Base-by-base conservation (phyloP, 1,140 invertebrate genomes). In the Aphis craccivora region DNA sequence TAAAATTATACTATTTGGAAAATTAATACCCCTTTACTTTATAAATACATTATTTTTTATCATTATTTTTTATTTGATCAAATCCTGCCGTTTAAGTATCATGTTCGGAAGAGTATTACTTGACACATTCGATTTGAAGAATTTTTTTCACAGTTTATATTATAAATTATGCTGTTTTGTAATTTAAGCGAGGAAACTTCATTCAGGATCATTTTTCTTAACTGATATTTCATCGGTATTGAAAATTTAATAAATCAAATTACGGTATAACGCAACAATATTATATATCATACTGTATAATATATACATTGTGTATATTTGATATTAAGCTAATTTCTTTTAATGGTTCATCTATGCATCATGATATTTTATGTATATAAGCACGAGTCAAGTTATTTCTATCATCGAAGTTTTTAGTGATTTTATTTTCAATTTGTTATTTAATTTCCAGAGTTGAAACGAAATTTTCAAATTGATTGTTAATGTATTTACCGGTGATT, bases 351-450 rank as follows among this genome's bases (percentile, higher is more conserved):
- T 23, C 0, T 30, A 30, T 67, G 30, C 9, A n/a, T 76, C n/a
- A 18, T 18, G 14, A n/a, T n/a, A 5, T 14, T 14, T 14, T 76
- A n/a, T 18, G 18, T 40, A 76, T n/a, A 51, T 14, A 51, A 51
- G 14, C 14, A 76, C 60, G 60, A 76, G 60, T 76, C 60, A 20
- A 76, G 60, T n/a, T 18, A 20, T 18, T 76, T 76, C 5, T n/a
- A 18, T 18, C 14, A 76, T 76, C 30, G 1, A 76, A 76, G n/a
- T 76, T 5, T 6, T 76, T n/a, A 18, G 60, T n/a, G 60, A 76
- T 76, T 67, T 76, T n/a, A n/a, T 76, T 76, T 76, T 76, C n/a
- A 76, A n/a, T 76, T 35, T 76, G 14, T 76, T n/a, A n/a, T 76
- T 76, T 76, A 76, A n/a, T 76, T 76, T 76, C n/a, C 60, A 76